These are phyloP conservation scores for Noturus placidus DNA, from an alignment of 2,113 vertebrate species.

Conservation along the genomic window DNA sequence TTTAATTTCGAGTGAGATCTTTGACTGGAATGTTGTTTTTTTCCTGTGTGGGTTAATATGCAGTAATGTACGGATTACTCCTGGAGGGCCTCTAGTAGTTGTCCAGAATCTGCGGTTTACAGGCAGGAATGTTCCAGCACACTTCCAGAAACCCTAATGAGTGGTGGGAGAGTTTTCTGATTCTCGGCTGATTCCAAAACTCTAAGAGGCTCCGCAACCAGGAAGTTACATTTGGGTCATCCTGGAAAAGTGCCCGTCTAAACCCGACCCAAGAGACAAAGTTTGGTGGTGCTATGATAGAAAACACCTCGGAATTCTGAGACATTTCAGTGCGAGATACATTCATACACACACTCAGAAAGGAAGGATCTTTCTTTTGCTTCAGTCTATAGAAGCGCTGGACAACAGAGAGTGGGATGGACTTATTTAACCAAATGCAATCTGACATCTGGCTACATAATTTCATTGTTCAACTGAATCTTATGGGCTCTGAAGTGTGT, in stretches of 20 bases:
- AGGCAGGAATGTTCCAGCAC: slow-evolving; percentile 47
- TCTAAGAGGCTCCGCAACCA: slow-evolving; percentile 7
- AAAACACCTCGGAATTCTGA: slow-evolving; percentile 43
- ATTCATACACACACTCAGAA: slow-evolving; percentile 5
- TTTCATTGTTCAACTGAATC: slow-evolving; percentile 12
- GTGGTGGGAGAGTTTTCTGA: slow-evolving; percentile 27
- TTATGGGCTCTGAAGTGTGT: slow-evolving; percentile 11
- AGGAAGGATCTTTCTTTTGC: slow-evolving; percentile 1
- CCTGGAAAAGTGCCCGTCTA: slow-evolving; percentile 18
- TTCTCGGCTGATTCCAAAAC: slow-evolving; percentile 25
- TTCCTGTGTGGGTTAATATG: slow-evolving; percentile 24
- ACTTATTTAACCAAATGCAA: slow-evolving; percentile 39
- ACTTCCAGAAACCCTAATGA: slow-evolving; percentile 48
- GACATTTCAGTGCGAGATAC: background rate
- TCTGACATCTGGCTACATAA: slow-evolving; percentile 37
- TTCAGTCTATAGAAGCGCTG: background rate
- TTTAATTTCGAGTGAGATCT: background rate
- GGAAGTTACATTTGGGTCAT: slow-evolving; percentile 10
- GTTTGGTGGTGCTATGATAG: slow-evolving; percentile 30
- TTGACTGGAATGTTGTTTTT: slow-evolving; percentile 9
- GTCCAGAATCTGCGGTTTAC: slow-evolving; percentile 26
- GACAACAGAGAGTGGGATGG: background rate
- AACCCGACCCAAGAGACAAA: background rate
- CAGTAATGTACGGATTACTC: slow-evolving; percentile 29
- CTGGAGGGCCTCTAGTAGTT: slow-evolving; percentile 43